A percentile compares a stretch with the other conserved stretches of the same genome.
phyloP scores from a whole-genome alignment of 2,888 invertebrate species.

The Halocaridina rubra region DNA sequence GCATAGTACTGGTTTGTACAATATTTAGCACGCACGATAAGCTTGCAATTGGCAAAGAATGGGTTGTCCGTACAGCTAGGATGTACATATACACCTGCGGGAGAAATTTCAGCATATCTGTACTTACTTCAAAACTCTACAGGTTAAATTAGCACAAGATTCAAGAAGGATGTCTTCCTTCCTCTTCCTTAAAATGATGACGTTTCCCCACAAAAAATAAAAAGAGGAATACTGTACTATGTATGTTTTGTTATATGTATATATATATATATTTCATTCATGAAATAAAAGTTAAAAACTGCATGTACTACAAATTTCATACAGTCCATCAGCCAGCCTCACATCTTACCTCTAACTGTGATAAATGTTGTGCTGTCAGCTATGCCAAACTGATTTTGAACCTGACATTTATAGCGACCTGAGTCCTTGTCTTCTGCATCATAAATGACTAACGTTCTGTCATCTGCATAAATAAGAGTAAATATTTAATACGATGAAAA shows the following conservation, averaged over 20 bases:
- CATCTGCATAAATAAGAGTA: constrained; percentile 71
- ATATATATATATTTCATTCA: no score
- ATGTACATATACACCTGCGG: constrained; percentile 79
- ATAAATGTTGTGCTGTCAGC: constrained; percentile 75
- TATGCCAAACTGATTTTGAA: constrained; percentile 78
- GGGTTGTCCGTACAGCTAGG: constrained; percentile 87
- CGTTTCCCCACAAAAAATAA: no score
- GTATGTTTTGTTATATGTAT: no score
- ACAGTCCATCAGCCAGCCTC: no score
- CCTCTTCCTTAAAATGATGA: no score
- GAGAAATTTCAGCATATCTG: constrained; percentile 63
- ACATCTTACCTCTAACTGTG: constrained; percentile 78
- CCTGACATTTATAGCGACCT: constrained; percentile 86
- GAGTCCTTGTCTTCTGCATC: constrained; percentile 77
- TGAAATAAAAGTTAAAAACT: no score
- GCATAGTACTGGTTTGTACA: constrained; percentile 84
- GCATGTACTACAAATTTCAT: no score
- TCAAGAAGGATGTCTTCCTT: no score
- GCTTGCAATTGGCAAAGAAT: constrained; percentile 87
- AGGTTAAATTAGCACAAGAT: no score
- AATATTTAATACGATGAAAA: no score
- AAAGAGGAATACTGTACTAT: no score
- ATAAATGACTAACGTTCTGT: constrained; percentile 78
- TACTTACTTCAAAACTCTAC: no score
- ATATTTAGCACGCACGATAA: constrained; percentile 86